Evolutionary conservation across 2,113 vertebrate species (phyloP).

Genomic region (Protobothrops mucrosquamatus): DNA sequence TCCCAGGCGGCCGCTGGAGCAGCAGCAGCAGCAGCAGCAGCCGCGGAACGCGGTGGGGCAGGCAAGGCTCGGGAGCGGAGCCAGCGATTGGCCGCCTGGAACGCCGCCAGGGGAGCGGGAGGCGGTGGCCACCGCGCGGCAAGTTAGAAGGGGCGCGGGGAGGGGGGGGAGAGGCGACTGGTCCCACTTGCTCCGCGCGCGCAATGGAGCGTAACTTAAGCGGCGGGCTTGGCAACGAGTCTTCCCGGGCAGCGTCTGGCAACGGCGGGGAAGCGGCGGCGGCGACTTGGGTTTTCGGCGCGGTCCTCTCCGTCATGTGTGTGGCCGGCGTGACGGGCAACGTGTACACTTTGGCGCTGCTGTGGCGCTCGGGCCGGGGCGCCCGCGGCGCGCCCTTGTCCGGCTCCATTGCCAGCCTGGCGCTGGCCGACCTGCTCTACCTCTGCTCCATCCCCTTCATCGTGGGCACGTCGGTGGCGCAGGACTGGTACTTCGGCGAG

Average conservation of each 20-base stretch:
- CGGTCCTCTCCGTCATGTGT: conserved; percentile 83
- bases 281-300: conserved; percentile 84
- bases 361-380: conserved; percentile 85
- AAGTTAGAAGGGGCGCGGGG: too few species aligned
- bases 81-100: neutral
- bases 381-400: conserved; percentile 87
- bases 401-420: conserved; percentile 89
- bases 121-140: neutral
- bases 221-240: conserved; percentile 41
- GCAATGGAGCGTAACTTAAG: conserved; percentile 51
- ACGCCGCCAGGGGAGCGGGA: neutral
- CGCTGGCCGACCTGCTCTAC: conserved; percentile 89
- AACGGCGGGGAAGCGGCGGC: conserved; percentile 71
- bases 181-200: neutral
- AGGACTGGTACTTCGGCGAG: conserved; percentile 92
- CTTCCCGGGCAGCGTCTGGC: neutral
- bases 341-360: conserved; percentile 88
- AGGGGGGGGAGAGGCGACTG: too few species aligned
- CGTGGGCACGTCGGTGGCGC: conserved; percentile 88
- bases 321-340: conserved; percentile 85
- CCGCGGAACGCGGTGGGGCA: neutral
- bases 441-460: conserved; percentile 92
- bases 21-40: too few species aligned
- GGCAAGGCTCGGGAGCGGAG: neutral
- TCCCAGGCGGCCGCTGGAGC: neutral